phyloP scores from a whole-genome alignment of 2,113 vertebrate species.

The Petroica traversi region DNA sequence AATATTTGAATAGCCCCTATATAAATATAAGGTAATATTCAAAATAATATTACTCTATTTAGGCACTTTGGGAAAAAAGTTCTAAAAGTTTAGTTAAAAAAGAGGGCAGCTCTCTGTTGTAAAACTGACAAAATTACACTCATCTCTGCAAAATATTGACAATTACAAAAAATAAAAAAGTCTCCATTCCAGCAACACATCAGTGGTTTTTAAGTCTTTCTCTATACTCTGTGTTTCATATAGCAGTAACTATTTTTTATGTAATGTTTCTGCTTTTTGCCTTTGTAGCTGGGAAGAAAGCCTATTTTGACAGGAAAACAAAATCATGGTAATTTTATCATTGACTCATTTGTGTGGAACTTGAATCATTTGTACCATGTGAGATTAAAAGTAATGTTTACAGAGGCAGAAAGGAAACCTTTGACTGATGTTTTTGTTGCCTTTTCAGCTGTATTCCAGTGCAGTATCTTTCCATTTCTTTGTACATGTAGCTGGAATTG shows the following conservation, averaged over 20 bases:
- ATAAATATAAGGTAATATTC: not conserved
- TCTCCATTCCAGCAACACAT: not conserved
- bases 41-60: not conserved
- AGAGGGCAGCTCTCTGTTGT: not conserved
- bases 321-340: not conserved
- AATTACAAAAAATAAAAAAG: not conserved
- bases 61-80: not conserved
- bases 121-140: not conserved
- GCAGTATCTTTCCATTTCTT: not conserved
- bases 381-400: not conserved
- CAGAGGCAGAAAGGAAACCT: not conserved
- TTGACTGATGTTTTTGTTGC: not conserved
- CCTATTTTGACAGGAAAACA: not conserved
- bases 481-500: not conserved
- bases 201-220: not conserved
- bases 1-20: not conserved
- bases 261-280: not conserved
- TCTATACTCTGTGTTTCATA: not conserved
- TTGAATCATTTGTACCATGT: not conserved
- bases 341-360: conserved; percentile 1
- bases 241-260: not conserved
- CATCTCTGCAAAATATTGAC: not conserved
- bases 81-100: not conserved
- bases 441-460: not conserved
- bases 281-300: not conserved